Evolutionary conservation across 1,140 invertebrate species (phyloP).

Genomic region (Steinernema feltiae): DNA sequence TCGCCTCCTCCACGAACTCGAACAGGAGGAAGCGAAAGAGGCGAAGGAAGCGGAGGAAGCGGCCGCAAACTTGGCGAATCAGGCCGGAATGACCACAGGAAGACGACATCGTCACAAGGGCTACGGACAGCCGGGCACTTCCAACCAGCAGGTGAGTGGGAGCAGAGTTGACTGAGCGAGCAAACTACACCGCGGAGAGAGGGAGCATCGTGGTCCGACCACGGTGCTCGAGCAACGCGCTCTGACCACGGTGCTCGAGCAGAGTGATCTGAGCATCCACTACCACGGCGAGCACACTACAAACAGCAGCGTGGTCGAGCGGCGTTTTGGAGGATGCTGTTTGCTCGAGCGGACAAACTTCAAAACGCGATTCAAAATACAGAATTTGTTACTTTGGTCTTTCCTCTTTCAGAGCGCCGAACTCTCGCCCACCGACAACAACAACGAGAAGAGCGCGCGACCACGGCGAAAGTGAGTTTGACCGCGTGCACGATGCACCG

Average conservation of each 20-base stretch:
- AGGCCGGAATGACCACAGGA: background rate
- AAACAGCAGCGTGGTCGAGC: background rate
- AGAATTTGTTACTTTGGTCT: background rate
- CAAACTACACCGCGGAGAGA: too few species aligned
- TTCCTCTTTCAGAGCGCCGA: background rate
- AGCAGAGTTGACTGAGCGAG: too few species aligned
- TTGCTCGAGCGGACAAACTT: background rate
- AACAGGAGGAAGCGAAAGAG: conserved; percentile 36
- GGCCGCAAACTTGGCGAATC: background rate
- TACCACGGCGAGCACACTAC: background rate
- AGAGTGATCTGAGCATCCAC: background rate
- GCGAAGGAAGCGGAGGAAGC: conserved; percentile 27
- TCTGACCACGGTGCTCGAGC: background rate
- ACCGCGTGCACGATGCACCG: too few species aligned
- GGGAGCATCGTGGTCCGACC: too few species aligned
- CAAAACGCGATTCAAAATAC: background rate
- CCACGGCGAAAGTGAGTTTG: background rate
- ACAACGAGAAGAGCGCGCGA: background rate
- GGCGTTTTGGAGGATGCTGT: background rate
- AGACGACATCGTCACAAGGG: background rate
- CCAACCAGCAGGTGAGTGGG: background rate
- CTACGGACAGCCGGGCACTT: background rate
- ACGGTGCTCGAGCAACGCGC: too few species aligned
- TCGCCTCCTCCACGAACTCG: conserved; percentile 37
- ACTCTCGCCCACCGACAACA: background rate